Evolutionary conservation across 2,888 invertebrate genomes (phyloP).

Genomic region (Serrognathus titanus): DNA sequence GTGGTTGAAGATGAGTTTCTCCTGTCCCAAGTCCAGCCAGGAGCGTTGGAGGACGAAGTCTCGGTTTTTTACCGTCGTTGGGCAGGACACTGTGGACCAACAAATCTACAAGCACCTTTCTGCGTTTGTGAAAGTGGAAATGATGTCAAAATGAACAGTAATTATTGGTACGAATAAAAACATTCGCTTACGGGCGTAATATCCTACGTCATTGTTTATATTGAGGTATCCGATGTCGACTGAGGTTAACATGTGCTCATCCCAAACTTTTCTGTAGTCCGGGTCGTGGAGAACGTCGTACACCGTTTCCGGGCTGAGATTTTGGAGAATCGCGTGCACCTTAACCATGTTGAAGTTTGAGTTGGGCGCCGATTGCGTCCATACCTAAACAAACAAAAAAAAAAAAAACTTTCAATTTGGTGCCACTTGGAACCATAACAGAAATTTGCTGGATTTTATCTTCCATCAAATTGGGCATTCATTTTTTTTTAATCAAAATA

Average conservation of each 20-base stretch:
- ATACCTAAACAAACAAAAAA: slow-evolving; percentile 53
- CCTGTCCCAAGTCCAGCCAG: slow-evolving; percentile 83
- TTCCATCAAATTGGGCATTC: no score
- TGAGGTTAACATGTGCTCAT: slow-evolving; percentile 83
- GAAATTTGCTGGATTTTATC: neutral
- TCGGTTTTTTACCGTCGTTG: slow-evolving; percentile 81
- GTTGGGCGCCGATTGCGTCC: slow-evolving; percentile 58
- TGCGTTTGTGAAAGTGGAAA: neutral
- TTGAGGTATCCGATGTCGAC: slow-evolving; percentile 86
- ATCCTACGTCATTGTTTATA: slow-evolving; percentile 90
- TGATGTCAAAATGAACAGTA: no score
- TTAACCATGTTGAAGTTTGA: slow-evolving; percentile 64
- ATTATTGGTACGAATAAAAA: no score
- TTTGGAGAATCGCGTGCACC: slow-evolving; percentile 65
- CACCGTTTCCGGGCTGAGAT: slow-evolving; percentile 69
- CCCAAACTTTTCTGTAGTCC: slow-evolving; percentile 85
- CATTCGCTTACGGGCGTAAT: slow-evolving; percentile 75
- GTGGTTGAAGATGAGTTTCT: slow-evolving; percentile 87
- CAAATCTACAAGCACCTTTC: neutral
- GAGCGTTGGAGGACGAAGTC: slow-evolving; percentile 91
- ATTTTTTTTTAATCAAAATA: no score
- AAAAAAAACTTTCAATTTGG: neutral
- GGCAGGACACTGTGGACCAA: slow-evolving; percentile 69
- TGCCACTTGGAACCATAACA: neutral
- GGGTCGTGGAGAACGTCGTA: slow-evolving; percentile 92